Base-by-base conservation (phyloP, 2,797 vertebrate species). In the Carapus acus region DNA sequence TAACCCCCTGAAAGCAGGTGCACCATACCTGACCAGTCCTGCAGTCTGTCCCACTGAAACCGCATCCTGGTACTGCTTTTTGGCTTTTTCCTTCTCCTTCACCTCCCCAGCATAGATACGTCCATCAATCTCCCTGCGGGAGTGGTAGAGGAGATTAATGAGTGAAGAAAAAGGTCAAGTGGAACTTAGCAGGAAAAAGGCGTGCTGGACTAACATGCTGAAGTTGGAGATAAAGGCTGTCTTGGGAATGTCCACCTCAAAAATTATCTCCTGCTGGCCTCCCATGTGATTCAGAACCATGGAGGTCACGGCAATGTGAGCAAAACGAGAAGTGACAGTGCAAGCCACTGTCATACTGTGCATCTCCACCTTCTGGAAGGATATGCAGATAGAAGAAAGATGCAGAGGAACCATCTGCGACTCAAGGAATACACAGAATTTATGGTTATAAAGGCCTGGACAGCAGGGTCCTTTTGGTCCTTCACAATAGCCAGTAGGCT, bases 171-270 rank as follows among this genome's bases (percentile, higher is more conserved):
- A 2, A 36, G 9, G 14, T 33, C n/a, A 15, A 1, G 14, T 18
- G 8, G 6, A 12, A 2, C 13, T 13, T 18, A 12, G 8, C 23
- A 31, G 13, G 31, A 16, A n/a, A 49, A 27, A 4, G 6, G 12
- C 13, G 1, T 31, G 36, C 23, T 16, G n/a, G 13, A 87, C 91
- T 61, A 52, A 97, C 94, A 97, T 91, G 90, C 82, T 93, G 71
- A 97, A 97, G 83, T 93, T 93, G 64, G 88, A 89, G 82, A 97
- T 97, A 83, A 94, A 97, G 62, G 92, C 91, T 0, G 90, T 92
- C 66, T 93, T 96, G 44, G 94, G 94, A 42, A 97, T 83, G 0
- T 97, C 92, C 80, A 97, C 80, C 27, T 93, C 88, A 2, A 93
- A 96, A 63, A 85, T 62, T 29, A 91, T 88, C 82, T 97, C 93